Conservation (phyloP, 2,113 vertebrate species). For the Porphyrio hochstetteri region DNA sequence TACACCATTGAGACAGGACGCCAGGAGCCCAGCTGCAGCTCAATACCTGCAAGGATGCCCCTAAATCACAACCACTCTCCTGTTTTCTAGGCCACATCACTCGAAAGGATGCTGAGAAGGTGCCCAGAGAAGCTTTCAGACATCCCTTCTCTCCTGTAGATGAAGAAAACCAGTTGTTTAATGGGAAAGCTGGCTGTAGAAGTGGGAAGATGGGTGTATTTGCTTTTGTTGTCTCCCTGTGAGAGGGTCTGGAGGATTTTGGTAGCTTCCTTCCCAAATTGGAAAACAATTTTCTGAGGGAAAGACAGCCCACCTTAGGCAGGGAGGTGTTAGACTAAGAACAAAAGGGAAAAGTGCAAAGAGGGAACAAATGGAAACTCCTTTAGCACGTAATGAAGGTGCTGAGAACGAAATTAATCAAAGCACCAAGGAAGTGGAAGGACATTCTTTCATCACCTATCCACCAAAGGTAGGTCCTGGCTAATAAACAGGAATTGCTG, state of each 20-base stretch:
- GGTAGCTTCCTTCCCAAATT: slow-evolving; percentile 1
- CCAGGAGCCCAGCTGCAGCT: neutral
- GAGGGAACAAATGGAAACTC: slow-evolving; percentile 65
- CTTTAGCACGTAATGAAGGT: slow-evolving; percentile 50
- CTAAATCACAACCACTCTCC: neutral
- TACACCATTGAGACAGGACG: neutral
- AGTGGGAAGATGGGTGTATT: neutral
- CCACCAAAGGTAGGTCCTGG: neutral
- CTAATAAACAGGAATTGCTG: neutral
- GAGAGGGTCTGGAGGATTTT: slow-evolving; percentile 1
- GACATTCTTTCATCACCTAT: slow-evolving; percentile 9
- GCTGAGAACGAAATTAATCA: slow-evolving; percentile 52
- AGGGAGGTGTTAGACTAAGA: slow-evolving; percentile 57
- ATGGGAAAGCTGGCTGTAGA: neutral
- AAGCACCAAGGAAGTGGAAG: slow-evolving; percentile 49
- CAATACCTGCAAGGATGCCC: rapidly evolving
- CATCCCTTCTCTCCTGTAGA: neutral
- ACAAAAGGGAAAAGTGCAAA: slow-evolving; percentile 69
- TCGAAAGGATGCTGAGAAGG: neutral
- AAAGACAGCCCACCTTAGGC: neutral
- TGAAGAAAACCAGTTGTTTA: neutral
- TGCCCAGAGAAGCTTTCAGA: neutral
- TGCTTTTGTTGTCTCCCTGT: neutral
- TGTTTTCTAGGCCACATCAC: neutral
- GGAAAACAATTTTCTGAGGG: slow-evolving; percentile 15